Percentiles rank a stretch among this genome's conserved stretches.
These are phyloP conservation scores for Erythrocebus patas DNA, from an alignment of 2,113 vertebrate genomes.

Conservation along the genomic window DNA sequence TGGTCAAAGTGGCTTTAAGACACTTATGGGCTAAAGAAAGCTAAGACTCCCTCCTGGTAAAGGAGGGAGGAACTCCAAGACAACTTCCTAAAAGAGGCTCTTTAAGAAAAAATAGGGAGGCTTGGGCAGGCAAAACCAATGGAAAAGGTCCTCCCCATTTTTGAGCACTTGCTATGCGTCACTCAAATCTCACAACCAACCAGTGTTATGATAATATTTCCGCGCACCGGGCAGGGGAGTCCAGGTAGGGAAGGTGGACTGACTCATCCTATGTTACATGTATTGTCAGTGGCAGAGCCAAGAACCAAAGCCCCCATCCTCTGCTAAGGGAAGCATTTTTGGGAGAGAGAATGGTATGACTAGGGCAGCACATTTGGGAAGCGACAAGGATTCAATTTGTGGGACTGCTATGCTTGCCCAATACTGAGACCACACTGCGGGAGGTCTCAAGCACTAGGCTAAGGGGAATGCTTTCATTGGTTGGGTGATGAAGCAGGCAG, in stretches of 20 bases:
- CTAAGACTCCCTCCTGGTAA: background rate
- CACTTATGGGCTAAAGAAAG: background rate
- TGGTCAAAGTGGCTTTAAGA: background rate
- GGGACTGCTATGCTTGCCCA: background rate
- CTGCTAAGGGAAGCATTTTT: background rate
- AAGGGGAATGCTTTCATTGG: rapidly evolving
- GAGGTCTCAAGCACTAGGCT: background rate
- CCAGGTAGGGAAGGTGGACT: background rate
- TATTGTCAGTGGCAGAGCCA: background rate
- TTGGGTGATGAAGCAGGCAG: background rate
- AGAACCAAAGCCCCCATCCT: background rate
- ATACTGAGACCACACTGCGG: background rate
- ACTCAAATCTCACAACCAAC: background rate
- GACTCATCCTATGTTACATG: background rate
- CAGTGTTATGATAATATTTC: background rate
- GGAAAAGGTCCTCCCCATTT: background rate
- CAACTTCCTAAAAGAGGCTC: background rate
- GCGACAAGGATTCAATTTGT: background rate
- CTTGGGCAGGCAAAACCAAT: background rate
- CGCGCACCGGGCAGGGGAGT: background rate
- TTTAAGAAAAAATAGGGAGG: background rate
- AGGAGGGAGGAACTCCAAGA: background rate
- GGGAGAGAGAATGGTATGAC: background rate
- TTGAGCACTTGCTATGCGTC: background rate
- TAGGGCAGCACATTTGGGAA: background rate